Conservation (phyloP, 2,113 vertebrate genomes). For the Hippocampus guttulatus region DNA sequence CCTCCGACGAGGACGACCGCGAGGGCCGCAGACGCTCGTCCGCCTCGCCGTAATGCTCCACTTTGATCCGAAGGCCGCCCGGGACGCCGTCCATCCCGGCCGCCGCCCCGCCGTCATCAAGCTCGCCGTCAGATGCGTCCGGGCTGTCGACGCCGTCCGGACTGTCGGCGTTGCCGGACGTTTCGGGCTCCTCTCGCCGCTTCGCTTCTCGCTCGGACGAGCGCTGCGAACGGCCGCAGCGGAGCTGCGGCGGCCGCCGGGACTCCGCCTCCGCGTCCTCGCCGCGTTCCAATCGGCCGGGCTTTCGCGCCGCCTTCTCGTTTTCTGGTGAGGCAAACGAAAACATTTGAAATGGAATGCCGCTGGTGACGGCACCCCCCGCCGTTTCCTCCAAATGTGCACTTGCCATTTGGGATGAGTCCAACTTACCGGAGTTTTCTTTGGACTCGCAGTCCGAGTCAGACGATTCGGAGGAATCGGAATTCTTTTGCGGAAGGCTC, state of each 20-base stretch:
- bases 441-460: conserved; percentile 98
- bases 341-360: neutral
- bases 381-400: too few relatives aligned
- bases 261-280: conserved; percentile 86
- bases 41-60: conserved; percentile 90
- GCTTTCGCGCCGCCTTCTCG: conserved; percentile 88
- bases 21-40: conserved; percentile 86
- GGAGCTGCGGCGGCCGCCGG: conserved; percentile 82
- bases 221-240: conserved; percentile 54
- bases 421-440: conserved; percentile 87
- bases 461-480: conserved; percentile 92
- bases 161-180: conserved; percentile 93
- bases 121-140: conserved; percentile 89
- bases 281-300: conserved; percentile 83
- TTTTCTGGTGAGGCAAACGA: conserved; percentile 77
- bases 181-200: conserved; percentile 89
- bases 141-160: conserved; percentile 95
- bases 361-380: too few relatives aligned
- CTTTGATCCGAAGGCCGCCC: conserved; percentile 94
- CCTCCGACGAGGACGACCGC: conserved; percentile 83
- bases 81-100: conserved; percentile 53
- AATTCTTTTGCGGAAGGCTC: conserved; percentile 91
- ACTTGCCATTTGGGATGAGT: too few relatives aligned
- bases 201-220: conserved; percentile 87
- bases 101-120: conserved; percentile 66